A percentile compares a stretch with the other conserved stretches of the same genome.
These are phyloP conservation scores for Brachynemurus nebulosus DNA, from an alignment of 2,888 invertebrate genomes.

Conservation along the genomic window DNA sequence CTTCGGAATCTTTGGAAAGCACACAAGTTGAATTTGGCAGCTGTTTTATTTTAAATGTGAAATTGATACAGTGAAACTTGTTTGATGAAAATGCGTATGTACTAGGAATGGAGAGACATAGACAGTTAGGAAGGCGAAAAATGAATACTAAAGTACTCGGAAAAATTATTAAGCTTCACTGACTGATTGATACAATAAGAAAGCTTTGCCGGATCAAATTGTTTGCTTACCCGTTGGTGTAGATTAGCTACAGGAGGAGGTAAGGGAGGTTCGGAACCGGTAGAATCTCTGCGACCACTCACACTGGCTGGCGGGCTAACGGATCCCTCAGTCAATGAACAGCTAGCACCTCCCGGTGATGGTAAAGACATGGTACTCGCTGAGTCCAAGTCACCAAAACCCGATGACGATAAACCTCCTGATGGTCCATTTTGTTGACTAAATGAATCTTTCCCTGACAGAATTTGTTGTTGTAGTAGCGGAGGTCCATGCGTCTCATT, in stretches of 20 bases:
- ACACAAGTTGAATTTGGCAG: slow-evolving; percentile 31
- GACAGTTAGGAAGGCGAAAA: no score
- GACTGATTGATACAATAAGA: neutral
- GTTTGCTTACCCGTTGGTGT: slow-evolving; percentile 76
- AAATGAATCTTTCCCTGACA: neutral
- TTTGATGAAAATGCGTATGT: no score
- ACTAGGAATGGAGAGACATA: no score
- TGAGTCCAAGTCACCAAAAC: slow-evolving; percentile 51
- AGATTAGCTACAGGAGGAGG: slow-evolving; percentile 55
- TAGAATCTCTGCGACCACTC: slow-evolving; percentile 48
- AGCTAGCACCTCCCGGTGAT: slow-evolving; percentile 60
- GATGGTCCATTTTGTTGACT: slow-evolving; percentile 29
- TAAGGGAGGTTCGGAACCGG: slow-evolving; percentile 37
- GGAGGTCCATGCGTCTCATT: slow-evolving; percentile 45
- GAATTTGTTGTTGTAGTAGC: slow-evolving; percentile 52
- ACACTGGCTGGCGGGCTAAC: slow-evolving; percentile 54
- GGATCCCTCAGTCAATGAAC: slow-evolving; percentile 52
- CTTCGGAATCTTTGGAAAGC: slow-evolving; percentile 23
- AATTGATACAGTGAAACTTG: no score
- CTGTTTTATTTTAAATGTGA: no score
- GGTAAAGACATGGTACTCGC: slow-evolving; percentile 71
- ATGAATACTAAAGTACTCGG: no score
- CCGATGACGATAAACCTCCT: slow-evolving; percentile 46
- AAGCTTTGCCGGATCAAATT: slow-evolving; percentile 29
- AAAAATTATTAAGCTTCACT: no score